phyloP scores from a whole-genome alignment of 2,888 invertebrate genomes.

The Drosophila koepferae region DNA sequence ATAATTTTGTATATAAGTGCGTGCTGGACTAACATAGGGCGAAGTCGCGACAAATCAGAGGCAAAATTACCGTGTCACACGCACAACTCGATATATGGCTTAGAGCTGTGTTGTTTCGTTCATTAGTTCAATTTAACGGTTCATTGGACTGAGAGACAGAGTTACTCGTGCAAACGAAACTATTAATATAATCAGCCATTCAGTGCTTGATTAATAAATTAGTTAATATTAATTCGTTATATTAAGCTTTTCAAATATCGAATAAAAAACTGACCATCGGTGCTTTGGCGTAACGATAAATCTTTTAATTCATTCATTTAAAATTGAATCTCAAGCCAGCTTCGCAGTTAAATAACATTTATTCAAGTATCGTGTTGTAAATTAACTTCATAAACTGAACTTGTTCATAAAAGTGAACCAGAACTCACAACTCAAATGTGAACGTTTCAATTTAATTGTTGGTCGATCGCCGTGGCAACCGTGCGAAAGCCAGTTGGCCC shows the following conservation, averaged over 20 bases:
- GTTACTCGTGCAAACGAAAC: not conserved
- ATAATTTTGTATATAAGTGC: constrained; percentile 44
- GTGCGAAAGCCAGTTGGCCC: constrained; percentile 37
- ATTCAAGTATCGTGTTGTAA: not conserved
- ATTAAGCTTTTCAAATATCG: too few relatives aligned
- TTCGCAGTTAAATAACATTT: too few relatives aligned
- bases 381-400: not conserved
- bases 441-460: constrained; percentile 26
- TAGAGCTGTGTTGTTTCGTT: not conserved
- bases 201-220: too few relatives aligned
- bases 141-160: not conserved
- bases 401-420: not conserved
- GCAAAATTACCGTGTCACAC: constrained; percentile 60
- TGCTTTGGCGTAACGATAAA: too few relatives aligned
- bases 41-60: constrained; percentile 2
- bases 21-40: constrained; percentile 19
- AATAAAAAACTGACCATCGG: too few relatives aligned
- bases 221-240: too few relatives aligned
- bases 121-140: not conserved
- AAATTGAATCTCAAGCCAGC: too few relatives aligned
- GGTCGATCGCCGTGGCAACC: constrained; percentile 55
- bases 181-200: not conserved
- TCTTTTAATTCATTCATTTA: too few relatives aligned
- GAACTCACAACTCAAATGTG: not conserved
- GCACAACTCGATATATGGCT: constrained; percentile 39